Base-by-base conservation (phyloP, 2,113 vertebrate species). In the Phalacrocorax aristotelis region DNA sequence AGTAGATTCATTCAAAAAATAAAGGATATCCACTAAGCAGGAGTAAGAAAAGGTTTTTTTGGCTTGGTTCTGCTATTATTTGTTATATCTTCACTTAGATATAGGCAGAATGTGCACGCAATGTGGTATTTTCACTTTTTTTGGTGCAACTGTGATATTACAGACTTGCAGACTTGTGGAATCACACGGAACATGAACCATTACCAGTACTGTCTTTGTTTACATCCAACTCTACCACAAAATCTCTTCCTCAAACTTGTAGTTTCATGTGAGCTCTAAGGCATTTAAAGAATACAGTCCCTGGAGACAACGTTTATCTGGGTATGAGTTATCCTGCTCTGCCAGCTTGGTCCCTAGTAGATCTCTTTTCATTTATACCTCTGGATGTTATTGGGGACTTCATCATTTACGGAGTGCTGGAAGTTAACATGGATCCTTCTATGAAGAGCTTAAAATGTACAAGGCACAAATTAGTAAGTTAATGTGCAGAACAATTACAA, bases 171-270 rank as follows among this genome's bases (percentile, higher is more conserved):
- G 95, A 86, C 86, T 94, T 92, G 87, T 91, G 89, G 84, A 96
- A 74, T 83, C 60, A 80, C 91, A 95, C 10, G 17, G 90, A 96
- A 92, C 77, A 92, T 48, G 95, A 96, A 90, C 78, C 71, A 72
- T 93, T 93, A 95, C 96, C 94, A 97, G 92, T 94, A 94, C 68
- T 87, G 84, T 36, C 85, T 81, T 93, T 94, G 89, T 91, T 94
- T 95, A 95, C 78, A 95, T 95, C 71, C 83, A 84, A 74, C 92
- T 96, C 92, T 96, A 94, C 91, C 93, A n/a, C n/a, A 30, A 60
- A 77, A 36, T 71, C 52, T 76, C 90, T 95, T 96, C 90, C 96
- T 97, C 96, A 94, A 64, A 95, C 77, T 84, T 83, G 60, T 69
- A 95, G 93, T 82, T 94, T 83, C 77, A 51, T 76, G 81, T 21